Percentiles rank a stretch among this genome's conserved stretches.
phyloP scores from a whole-genome alignment of 2,888 invertebrate genomes.

The Drosophila histrio region DNA sequence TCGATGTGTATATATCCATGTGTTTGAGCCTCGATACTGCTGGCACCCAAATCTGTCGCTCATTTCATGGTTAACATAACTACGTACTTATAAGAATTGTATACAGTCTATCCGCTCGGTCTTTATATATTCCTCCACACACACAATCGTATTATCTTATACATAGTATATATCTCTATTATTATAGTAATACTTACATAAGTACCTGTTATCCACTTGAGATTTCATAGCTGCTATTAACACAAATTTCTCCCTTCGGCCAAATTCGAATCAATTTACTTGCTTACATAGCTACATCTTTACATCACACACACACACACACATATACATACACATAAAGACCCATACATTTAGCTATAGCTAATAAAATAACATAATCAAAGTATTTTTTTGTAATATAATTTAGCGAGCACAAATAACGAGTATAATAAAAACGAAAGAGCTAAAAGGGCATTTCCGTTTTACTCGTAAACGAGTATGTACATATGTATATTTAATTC shows the following conservation, averaged over 20 bases:
- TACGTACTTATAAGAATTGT: slow-evolving; percentile 14
- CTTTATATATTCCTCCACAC: background rate
- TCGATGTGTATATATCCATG: background rate
- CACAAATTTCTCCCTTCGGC: slow-evolving; percentile 9
- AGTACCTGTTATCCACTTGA: background rate
- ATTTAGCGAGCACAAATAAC: slow-evolving; percentile 43
- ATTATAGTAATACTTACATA: slow-evolving; percentile 12
- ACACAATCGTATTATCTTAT: background rate
- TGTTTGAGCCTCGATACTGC: slow-evolving; percentile 9
- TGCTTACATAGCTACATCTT: slow-evolving; percentile 14
- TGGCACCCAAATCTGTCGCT: slow-evolving; percentile 28
- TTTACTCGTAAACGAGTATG: slow-evolving; percentile 23
- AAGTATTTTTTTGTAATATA: slow-evolving; percentile 20
- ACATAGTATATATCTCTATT: background rate
- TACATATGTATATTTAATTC: slow-evolving; percentile 46
- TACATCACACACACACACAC: slow-evolving; percentile 7
- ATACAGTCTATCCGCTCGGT: slow-evolving; percentile 26
- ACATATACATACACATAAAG: slow-evolving; percentile 1
- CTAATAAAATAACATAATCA: slow-evolving; percentile 20
- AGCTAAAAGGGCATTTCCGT: slow-evolving; percentile 10
- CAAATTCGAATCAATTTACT: slow-evolving; percentile 4
- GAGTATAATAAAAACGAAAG: background rate
- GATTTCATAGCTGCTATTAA: background rate
- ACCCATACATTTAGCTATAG: slow-evolving; percentile 9
- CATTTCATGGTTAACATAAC: slow-evolving; percentile 12